Evolutionary conservation across 2,113 vertebrate genomes (phyloP), one percentile per base, ranked within the genome.

Genomic region (Dinomys branickii): DNA sequence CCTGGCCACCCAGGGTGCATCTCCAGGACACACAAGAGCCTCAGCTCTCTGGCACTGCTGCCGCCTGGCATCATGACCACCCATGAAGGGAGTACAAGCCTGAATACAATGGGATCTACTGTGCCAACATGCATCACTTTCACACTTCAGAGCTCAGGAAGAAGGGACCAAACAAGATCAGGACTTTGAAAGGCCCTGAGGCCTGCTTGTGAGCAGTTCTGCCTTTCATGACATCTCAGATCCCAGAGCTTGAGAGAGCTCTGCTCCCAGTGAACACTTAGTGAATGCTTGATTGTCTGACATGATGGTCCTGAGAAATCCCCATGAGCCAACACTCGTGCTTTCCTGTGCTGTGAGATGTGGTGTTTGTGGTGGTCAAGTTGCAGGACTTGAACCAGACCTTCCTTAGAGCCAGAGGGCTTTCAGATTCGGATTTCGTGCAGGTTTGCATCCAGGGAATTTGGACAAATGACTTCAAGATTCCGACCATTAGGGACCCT

Each of bases 101-200:
- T 71, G 65, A 81, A 63, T 7, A 71, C 33, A 26, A 1, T 6
- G 71, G 44, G 35, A 33, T 11, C 41, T 0, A 0, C 0, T 5
- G 63, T 91, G 92, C 85, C 63, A 77, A 85, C 44, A 41, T 13
- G 12, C 38, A 24, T 93, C 47, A 63, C 28, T 82, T 85, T 67
- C 26, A 52, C 26, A 35, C 4, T 11, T 61, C 59, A 69, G 69
- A 90, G 80, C n/a, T 78, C 65, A 85, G 93, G 26, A 63, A 47
- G 52, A 58, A 44, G 78, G 26, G 5, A 8, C 3, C 0, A 0
- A 58, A 20, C 44, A 47, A 58, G 41, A 26, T 38, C 22, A 47
- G 71, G 80, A 84, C 71, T 92, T 80, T 30, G 33, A 54, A 54
- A n/a, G 44, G 5, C 38, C 7, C 35, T 2, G 24, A 26, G 73